A percentile compares a stretch with the other conserved stretches of the same genome.
These are phyloP conservation scores for Condylura cristata DNA, from an alignment of 2,113 vertebrate genomes.

Conservation along the genomic window DNA sequence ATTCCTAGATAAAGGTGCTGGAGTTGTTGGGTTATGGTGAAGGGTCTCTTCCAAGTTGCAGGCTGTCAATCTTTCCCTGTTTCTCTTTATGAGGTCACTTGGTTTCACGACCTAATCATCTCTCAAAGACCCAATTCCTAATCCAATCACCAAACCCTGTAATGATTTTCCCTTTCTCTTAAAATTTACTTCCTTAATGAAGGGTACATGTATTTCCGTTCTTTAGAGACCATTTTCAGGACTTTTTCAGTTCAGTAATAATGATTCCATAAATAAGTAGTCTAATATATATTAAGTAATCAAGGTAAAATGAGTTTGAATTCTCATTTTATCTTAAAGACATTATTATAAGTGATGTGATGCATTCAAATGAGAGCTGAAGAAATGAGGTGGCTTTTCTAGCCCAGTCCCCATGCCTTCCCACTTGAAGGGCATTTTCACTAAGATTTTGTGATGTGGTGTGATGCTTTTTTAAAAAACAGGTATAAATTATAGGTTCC, in stretches of 20 bases:
- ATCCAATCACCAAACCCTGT: background rate
- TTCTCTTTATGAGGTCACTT: background rate
- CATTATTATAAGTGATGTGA: background rate
- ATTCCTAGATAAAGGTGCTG: background rate
- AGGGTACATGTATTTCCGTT: background rate
- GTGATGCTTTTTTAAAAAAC: background rate
- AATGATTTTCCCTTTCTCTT: slow-evolving; percentile 9
- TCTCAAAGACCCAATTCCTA: background rate
- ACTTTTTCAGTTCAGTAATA: slow-evolving; percentile 36
- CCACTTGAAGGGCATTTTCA: background rate
- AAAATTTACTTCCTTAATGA: background rate
- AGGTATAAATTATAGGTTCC: background rate
- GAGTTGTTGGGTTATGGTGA: background rate
- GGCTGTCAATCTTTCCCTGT: background rate
- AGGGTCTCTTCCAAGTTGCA: background rate
- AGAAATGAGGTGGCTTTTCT: background rate
- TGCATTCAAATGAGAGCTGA: background rate
- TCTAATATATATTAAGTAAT: slow-evolving; percentile 19
- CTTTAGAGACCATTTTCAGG: background rate
- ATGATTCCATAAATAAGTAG: slow-evolving; percentile 38
- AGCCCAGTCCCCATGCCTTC: background rate
- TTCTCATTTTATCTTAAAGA: background rate
- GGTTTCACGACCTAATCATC: background rate
- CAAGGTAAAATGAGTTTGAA: slow-evolving; percentile 38
- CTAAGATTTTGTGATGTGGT: background rate